These are phyloP conservation scores for Hoplias malabaricus DNA, from an alignment of 2,113 vertebrate species.

Conservation along the genomic window DNA sequence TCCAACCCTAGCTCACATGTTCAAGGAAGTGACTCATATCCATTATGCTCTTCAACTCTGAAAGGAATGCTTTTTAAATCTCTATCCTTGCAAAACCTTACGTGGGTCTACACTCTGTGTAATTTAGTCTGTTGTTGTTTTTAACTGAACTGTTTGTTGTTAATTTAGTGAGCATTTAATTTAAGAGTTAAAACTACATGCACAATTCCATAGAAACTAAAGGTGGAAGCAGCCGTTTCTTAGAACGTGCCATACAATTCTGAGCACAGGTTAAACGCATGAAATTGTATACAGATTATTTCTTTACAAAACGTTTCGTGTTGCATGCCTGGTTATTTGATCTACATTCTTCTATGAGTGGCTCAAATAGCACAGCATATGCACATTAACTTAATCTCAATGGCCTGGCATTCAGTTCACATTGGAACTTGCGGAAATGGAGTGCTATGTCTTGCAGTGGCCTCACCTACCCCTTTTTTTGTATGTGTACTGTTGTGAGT, in stretches of 20 bases:
- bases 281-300: constrained; percentile 35
- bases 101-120: not conserved
- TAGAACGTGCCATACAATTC: constrained; percentile 26
- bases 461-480: constrained; percentile 37
- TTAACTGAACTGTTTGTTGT: not conserved
- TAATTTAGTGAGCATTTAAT: not conserved
- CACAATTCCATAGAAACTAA: constrained; percentile 7
- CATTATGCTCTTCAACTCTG: not conserved
- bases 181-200: not conserved
- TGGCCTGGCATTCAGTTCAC: constrained; percentile 37
- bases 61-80: not conserved
- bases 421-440: constrained; percentile 38
- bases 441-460: constrained; percentile 44
- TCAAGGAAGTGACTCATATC: constrained; percentile 11
- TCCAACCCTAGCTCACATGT: constrained; percentile 1
- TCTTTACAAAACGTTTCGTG: constrained; percentile 37
- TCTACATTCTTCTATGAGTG: constrained; percentile 36
- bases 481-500: not conserved
- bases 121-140: not conserved
- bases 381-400: constrained; percentile 30
- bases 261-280: constrained; percentile 27
- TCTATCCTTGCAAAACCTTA: not conserved
- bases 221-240: constrained; percentile 27
- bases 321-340: constrained; percentile 32
- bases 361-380: constrained; percentile 34